Conservation (phyloP, 2,888 invertebrate species). For the Athalia rosae region DNA sequence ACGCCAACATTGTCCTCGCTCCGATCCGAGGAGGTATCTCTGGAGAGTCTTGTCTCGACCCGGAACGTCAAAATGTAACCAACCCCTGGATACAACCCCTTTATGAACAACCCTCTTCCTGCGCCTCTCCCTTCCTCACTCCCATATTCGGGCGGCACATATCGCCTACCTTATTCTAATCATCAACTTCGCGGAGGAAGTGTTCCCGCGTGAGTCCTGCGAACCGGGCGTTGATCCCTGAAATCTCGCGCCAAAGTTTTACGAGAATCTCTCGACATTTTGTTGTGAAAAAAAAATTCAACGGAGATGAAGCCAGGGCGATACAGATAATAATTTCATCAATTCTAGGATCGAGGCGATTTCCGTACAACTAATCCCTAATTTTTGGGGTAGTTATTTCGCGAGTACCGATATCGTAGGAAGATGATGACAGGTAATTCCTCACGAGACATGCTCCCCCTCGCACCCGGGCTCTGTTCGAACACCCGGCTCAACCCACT, state of each 20-base stretch:
- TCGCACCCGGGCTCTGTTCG: background rate
- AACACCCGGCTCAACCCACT: slow-evolving; percentile 48
- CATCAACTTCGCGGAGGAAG: slow-evolving; percentile 54
- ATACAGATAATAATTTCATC: too few species aligned
- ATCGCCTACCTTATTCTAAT: slow-evolving; percentile 60
- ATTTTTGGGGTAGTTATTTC: background rate
- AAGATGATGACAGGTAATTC: slow-evolving; percentile 25
- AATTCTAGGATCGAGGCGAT: too few species aligned
- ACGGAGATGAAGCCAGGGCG: too few species aligned
- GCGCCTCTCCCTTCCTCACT: background rate
- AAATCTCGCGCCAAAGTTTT: background rate
- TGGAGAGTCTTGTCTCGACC: slow-evolving; percentile 39
- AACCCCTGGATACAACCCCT: slow-evolving; percentile 25
- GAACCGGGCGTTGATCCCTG: background rate
- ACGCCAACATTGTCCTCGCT: slow-evolving; percentile 14
- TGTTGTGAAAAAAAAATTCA: too few species aligned
- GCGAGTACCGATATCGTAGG: slow-evolving; percentile 5
- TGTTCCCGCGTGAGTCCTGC: too few species aligned
- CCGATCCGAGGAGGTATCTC: slow-evolving; percentile 23
- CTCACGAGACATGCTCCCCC: slow-evolving; percentile 11
- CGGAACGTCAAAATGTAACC: slow-evolving; percentile 1
- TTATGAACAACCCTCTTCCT: background rate
- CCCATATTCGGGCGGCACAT: slow-evolving; percentile 4
- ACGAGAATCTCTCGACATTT: background rate
- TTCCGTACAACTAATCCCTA: background rate